Evolutionary conservation across 2,113 vertebrate species (phyloP).

Genomic region (Aix galericulata): DNA sequence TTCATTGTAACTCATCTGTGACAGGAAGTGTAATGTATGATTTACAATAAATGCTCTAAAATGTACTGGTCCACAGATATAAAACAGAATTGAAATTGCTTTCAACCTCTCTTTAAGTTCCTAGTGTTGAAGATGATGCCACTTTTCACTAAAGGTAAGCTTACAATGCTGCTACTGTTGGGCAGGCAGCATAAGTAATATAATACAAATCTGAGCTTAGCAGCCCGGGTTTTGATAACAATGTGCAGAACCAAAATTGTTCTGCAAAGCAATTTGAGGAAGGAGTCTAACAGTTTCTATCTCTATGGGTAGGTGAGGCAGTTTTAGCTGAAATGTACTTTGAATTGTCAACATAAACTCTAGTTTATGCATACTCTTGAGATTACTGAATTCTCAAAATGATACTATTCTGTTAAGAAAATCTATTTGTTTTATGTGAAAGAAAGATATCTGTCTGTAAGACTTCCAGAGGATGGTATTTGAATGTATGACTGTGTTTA

Average conservation of each 20-base stretch:
- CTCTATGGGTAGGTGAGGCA: background rate
- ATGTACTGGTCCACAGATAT: background rate
- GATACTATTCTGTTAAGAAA: background rate
- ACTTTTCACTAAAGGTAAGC: background rate
- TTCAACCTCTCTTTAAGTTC: background rate
- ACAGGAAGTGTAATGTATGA: background rate
- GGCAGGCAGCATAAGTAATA: background rate
- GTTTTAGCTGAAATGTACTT: background rate
- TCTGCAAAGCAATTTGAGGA: background rate
- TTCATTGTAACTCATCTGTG: background rate
- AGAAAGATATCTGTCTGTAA: background rate
- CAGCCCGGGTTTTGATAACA: background rate
- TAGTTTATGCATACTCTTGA: background rate
- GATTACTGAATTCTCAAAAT: background rate
- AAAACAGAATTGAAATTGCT: background rate
- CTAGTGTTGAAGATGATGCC: background rate
- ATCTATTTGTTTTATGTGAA: background rate
- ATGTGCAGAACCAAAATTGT: background rate
- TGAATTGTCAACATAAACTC: background rate
- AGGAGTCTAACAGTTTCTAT: background rate
- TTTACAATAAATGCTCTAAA: background rate
- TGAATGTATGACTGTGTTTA: background rate
- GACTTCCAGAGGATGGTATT: background rate
- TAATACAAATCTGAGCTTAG: rapidly evolving
- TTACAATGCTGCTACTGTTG: background rate